phyloP scores from a whole-genome alignment of 2,888 invertebrate species.

The Gymnoscelis rufifasciata region DNA sequence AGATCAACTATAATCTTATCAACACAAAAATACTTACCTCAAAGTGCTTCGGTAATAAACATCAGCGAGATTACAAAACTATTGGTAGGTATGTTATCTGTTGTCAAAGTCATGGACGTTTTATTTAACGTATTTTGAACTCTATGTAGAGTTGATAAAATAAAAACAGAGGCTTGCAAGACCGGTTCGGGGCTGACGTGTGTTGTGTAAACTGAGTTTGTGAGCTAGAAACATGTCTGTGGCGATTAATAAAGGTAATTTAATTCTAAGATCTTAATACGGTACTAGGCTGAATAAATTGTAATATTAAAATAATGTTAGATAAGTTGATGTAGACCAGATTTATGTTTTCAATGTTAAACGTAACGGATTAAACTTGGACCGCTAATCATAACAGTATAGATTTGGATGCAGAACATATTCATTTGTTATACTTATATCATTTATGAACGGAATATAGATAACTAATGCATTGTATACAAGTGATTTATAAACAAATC shows the following conservation, averaged over 20 bases:
- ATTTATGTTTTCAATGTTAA: too few relatives aligned
- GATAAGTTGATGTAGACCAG: too few relatives aligned
- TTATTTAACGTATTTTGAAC: slow-evolving; percentile 5
- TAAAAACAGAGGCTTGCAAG: slow-evolving; percentile 4
- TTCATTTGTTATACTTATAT: too few relatives aligned
- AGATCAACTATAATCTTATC: neutral
- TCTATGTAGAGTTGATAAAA: slow-evolving; percentile 6
- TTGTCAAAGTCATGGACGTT: neutral
- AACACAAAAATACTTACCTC: neutral
- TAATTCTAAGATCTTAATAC: too few relatives aligned
- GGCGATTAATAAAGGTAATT: slow-evolving; percentile 64
- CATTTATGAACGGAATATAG: too few relatives aligned
- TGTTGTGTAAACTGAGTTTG: slow-evolving; percentile 20
- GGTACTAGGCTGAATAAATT: too few relatives aligned
- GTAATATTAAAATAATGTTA: too few relatives aligned
- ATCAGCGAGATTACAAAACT: neutral
- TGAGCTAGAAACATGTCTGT: slow-evolving; percentile 49
- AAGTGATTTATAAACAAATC: too few relatives aligned
- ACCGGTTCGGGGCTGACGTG: slow-evolving; percentile 31
- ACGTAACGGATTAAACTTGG: too few relatives aligned
- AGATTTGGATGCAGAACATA: too few relatives aligned
- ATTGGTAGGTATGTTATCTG: neutral
- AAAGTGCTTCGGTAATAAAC: neutral
- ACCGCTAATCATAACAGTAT: too few relatives aligned
- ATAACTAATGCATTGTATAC: too few relatives aligned